These are phyloP conservation scores for Muntiacus muntjak DNA, from an alignment of 2,113 vertebrate genomes.

Conservation along the genomic window DNA sequence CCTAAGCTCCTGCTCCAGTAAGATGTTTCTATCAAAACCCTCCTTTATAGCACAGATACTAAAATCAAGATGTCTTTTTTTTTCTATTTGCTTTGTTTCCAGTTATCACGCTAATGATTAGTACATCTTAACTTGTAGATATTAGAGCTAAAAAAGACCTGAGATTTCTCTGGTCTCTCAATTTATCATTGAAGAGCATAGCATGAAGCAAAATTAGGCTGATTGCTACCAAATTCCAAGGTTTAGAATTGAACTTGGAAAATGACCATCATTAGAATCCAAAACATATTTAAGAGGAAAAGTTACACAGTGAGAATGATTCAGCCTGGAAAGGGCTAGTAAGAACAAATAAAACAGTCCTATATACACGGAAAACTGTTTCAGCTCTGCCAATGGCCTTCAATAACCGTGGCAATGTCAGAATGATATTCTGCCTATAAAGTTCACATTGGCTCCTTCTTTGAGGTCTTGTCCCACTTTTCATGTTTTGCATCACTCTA, in stretches of 20 bases:
- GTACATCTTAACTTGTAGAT: background rate
- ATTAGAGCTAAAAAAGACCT: background rate
- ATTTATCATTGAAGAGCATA: background rate
- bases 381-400: background rate
- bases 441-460: background rate
- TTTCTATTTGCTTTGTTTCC: background rate
- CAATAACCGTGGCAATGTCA: background rate
- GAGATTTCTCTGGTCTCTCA: background rate
- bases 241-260: background rate
- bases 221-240: background rate
- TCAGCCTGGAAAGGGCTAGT: background rate
- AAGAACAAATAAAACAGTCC: background rate
- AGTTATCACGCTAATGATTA: background rate
- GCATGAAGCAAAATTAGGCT: background rate
- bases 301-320: background rate
- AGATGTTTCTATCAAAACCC: background rate
- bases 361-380: background rate
- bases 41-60: background rate
- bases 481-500: background rate
- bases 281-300: constrained; percentile 1
- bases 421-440: background rate
- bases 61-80: background rate
- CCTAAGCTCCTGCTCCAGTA: background rate
- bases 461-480: background rate
- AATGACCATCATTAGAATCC: background rate